These are phyloP conservation scores for Haliclona indistincta DNA, from an alignment of 37 sponge, comb jelly and placozoan species.

Conservation along the genomic window DNA sequence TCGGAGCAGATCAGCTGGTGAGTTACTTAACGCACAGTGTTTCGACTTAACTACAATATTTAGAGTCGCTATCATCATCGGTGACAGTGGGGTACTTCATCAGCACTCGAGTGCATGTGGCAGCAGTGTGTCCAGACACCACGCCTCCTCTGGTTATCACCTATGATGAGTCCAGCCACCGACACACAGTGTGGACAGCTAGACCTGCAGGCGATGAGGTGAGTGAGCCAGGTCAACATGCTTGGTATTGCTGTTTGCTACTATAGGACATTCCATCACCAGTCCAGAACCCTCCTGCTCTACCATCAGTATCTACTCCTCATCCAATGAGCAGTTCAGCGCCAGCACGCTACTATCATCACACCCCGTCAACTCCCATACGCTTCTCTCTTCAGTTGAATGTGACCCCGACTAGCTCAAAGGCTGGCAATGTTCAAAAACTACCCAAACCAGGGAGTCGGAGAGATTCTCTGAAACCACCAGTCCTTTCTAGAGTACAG, in stretches of 20 bases:
- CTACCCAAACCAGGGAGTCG: too few species aligned
- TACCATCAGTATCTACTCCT: constrained; percentile 4
- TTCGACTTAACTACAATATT: neutral
- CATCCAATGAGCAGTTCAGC: constrained; percentile 28
- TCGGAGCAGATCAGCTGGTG: constrained; percentile 34
- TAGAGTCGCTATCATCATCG: neutral
- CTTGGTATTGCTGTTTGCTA: too few species aligned
- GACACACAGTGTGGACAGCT: constrained; percentile 51
- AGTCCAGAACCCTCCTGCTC: neutral
- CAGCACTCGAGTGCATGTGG: constrained; percentile 34
- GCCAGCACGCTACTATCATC: constrained; percentile 5
- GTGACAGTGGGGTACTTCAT: constrained; percentile 30
- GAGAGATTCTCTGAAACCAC: too few species aligned
- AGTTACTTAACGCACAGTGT: neutral
- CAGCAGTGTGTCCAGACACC: constrained; percentile 13
- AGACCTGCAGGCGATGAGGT: constrained; percentile 38
- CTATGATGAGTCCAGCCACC: constrained; percentile 5
- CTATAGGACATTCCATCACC: neutral
- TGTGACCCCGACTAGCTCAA: too few species aligned
- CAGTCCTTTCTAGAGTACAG: too few species aligned
- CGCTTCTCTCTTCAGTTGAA: neutral
- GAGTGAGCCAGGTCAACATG: neutral
- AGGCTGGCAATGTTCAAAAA: too few species aligned
- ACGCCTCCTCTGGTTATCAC: constrained; percentile 27
- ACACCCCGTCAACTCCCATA: constrained; percentile 4